Evolutionary conservation across 2,888 invertebrate genomes (phyloP).

Genomic region (Apotomis capreana): DNA sequence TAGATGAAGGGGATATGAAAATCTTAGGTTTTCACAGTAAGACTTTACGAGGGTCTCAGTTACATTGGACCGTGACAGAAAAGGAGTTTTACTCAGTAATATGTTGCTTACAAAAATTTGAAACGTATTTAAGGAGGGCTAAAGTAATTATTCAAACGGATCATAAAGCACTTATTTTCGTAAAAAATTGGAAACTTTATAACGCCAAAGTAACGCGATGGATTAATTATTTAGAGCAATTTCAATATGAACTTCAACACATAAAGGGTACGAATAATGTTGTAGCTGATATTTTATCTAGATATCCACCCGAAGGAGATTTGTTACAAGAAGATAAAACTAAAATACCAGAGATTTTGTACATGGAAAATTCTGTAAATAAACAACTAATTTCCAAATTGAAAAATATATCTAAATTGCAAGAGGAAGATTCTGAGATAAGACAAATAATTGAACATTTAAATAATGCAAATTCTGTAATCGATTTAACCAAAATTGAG

Average conservation of each 20-base stretch:
- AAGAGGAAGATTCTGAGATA: conserved; percentile 34
- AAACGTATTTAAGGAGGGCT: conserved; percentile 47
- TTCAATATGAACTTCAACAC: conserved; percentile 46
- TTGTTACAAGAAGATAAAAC: conserved; percentile 42
- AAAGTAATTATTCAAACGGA: conserved; percentile 46
- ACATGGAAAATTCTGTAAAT: conserved; percentile 30
- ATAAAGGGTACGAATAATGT: conserved; percentile 42
- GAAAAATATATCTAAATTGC: conserved; percentile 18
- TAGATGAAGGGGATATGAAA: conserved; percentile 36
- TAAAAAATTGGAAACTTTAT: conserved; percentile 47
- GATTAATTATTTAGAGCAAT: conserved; percentile 47
- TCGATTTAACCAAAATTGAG: neutral
- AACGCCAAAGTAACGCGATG: conserved; percentile 46
- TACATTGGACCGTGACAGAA: conserved; percentile 48
- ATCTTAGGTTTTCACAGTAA: conserved; percentile 44
- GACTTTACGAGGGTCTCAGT: conserved; percentile 41
- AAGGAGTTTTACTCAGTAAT: conserved; percentile 49
- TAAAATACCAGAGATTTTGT: conserved; percentile 35
- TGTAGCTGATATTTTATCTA: conserved; percentile 41
- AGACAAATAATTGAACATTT: conserved; percentile 18
- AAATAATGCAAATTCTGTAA: conserved; percentile 1
- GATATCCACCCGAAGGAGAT: conserved; percentile 38
- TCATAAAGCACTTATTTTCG: conserved; percentile 46
- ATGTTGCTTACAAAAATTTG: conserved; percentile 46
- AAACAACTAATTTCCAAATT: conserved; percentile 3